Conservation (phyloP, 1,140 invertebrate species). For the Drosophila saltans region DNA sequence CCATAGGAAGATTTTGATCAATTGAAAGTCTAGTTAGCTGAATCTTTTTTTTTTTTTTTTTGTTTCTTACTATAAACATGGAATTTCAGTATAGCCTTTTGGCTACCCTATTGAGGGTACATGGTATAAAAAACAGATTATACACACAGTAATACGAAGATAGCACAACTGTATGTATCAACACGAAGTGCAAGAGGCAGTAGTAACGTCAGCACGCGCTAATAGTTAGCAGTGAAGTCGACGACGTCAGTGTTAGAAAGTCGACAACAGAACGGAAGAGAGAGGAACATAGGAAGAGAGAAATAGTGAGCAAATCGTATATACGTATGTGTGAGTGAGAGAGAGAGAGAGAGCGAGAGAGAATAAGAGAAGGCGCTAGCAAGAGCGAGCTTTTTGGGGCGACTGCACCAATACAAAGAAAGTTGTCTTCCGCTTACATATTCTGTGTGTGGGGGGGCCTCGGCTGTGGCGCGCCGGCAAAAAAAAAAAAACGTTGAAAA, state of each 20-base stretch:
- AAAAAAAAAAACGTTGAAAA: conserved; percentile 58
- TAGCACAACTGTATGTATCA: conserved; percentile 28
- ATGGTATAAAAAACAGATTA: conserved; percentile 27
- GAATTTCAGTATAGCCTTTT: background rate
- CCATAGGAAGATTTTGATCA: too few species aligned
- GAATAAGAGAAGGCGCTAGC: conserved; percentile 25
- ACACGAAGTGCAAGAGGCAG: conserved; percentile 33
- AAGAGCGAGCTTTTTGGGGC: conserved; percentile 41
- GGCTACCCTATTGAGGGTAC: background rate
- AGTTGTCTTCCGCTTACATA: conserved; percentile 36
- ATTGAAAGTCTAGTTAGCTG: too few species aligned
- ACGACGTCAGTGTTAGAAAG: conserved; percentile 63
- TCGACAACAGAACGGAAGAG: conserved; percentile 48
- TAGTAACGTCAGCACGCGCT: conserved; percentile 15
- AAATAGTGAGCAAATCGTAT: conserved; percentile 14
- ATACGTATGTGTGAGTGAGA: background rate
- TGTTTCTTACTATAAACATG: background rate
- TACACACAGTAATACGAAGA: conserved; percentile 31
- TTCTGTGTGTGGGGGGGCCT: conserved; percentile 21
- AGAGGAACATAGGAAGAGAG: conserved; percentile 5
- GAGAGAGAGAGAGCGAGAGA: background rate
- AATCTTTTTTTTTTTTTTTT: background rate
- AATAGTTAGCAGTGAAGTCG: conserved; percentile 22
- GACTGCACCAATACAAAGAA: conserved; percentile 67
- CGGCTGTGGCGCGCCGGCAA: conserved; percentile 50